These are phyloP conservation scores for Hirtodrosophila histrioides DNA, from an alignment of 2,888 invertebrate species.

Conservation along the genomic window DNA sequence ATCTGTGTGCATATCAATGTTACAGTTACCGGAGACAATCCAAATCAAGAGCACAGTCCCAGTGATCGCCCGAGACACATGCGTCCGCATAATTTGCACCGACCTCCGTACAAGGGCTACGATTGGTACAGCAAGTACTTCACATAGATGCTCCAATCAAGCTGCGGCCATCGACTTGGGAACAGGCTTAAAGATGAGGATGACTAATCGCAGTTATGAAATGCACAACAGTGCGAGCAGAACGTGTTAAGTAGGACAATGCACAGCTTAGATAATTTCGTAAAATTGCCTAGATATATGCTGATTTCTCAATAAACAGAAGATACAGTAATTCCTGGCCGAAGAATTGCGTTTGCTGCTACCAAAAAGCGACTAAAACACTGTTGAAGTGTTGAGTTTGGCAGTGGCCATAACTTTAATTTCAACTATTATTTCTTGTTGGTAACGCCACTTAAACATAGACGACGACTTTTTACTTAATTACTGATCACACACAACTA, in stretches of 20 bases:
- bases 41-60: background rate
- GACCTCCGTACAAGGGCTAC: slow-evolving; percentile 16
- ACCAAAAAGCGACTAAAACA: slow-evolving; percentile 1
- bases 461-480: slow-evolving; percentile 62
- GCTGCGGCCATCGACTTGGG: too few relatives aligned
- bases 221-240: too few relatives aligned
- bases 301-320: too few relatives aligned
- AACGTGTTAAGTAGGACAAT: too few relatives aligned
- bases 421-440: slow-evolving; percentile 62
- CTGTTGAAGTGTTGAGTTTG: slow-evolving; percentile 30
- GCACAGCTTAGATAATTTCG: too few relatives aligned
- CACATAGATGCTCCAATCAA: too few relatives aligned
- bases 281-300: too few relatives aligned
- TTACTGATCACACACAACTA: slow-evolving; percentile 45
- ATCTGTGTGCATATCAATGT: background rate
- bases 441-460: slow-evolving; percentile 63
- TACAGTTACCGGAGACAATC: background rate
- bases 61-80: slow-evolving; percentile 23
- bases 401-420: slow-evolving; percentile 68
- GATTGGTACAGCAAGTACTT: slow-evolving; percentile 13
- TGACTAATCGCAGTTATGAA: too few relatives aligned
- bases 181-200: too few relatives aligned
- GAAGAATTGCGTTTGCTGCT: background rate
- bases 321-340: too few relatives aligned
- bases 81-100: slow-evolving; percentile 44